Base-by-base conservation (phyloP, 1,140 invertebrate species). In the Vanessa atalanta region DNA sequence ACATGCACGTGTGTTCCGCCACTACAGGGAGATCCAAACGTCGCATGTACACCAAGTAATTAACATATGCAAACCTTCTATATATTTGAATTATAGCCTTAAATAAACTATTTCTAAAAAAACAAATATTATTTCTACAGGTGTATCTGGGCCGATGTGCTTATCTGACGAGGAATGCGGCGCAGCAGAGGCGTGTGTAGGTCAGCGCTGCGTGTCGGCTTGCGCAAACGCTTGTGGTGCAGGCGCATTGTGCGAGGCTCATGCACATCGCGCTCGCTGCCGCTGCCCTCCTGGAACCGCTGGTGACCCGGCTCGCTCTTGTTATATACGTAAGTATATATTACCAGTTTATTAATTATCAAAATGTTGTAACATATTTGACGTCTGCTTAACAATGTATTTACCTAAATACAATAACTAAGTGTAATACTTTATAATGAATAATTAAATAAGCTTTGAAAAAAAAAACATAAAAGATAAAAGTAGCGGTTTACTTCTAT, bases 251-350 rank as follows among this genome's bases (percentile, higher is more conserved):
- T 98, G 97, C 82, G 91, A 95, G 15, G 95, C 96, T 0, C 91
- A 93, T 23, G 93, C 95, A 76, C 96, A 97, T 84, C 95, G 96
- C 80, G 96, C 97, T 6, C 95, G 95, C 12, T 98, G 97, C 84
- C 94, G 94, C 76, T 98, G 97, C 90, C 96, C 96, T 31, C 94
- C 95, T 60, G 96, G 96, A 55, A 97, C 96, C 91, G 97, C 96
- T 65, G 98, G 98, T 78, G 96, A 98, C 91, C 97, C 98, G 47
- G 95, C 97, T 90, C 86, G 95, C 9, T 94, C 95, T 79, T 98
- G 97, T 82, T 98, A 96, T 88, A 97, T 96, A 94, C 96, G 97
- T 98, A 95, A 79, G 79, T 83, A 47, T 20, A 20, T 65, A 47
- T 70, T 51, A 1, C 53, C 2, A 23, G 23, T 9, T 11, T 12